Evolutionary conservation across 2,797 vertebrate species (phyloP).

Genomic region (Coregonus sp.): DNA sequence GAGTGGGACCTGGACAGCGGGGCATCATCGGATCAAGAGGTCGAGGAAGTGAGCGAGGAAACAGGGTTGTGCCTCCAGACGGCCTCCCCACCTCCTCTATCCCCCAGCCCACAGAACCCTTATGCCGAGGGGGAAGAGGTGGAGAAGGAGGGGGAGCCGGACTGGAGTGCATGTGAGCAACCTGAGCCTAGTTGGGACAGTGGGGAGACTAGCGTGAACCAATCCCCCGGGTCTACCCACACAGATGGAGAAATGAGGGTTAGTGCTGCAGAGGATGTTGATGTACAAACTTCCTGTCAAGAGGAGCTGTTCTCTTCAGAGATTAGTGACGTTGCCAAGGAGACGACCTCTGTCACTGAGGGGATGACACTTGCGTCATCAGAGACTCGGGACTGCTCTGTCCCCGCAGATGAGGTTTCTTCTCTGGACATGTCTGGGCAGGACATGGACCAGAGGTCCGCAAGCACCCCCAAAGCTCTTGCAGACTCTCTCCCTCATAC

Average conservation of each 20-base stretch:
- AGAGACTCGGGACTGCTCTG: slow-evolving; percentile 51
- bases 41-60: slow-evolving; percentile 32
- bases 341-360: slow-evolving; percentile 47
- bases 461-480: slow-evolving; percentile 60
- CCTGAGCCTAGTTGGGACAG: slow-evolving; percentile 65
- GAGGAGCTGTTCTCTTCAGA: slow-evolving; percentile 51
- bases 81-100: slow-evolving; percentile 33
- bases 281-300: slow-evolving; percentile 49
- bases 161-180: slow-evolving; percentile 61
- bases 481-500: slow-evolving; percentile 29
- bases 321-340: slow-evolving; percentile 25
- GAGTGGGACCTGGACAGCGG: slow-evolving; percentile 72
- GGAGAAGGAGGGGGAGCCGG: slow-evolving; percentile 37
- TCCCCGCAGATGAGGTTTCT: slow-evolving; percentile 39
- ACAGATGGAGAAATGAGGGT: slow-evolving; percentile 42
- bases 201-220: slow-evolving; percentile 52
- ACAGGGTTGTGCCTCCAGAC: slow-evolving; percentile 9
- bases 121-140: slow-evolving; percentile 49
- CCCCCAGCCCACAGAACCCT: slow-evolving; percentile 55
- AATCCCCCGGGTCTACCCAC: slow-evolving; percentile 46
- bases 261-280: slow-evolving; percentile 62
- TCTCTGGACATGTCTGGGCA: slow-evolving; percentile 36
- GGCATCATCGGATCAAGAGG: slow-evolving; percentile 67
- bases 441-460: slow-evolving; percentile 39
- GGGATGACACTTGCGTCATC: slow-evolving; percentile 37